phyloP scores from a whole-genome alignment of 2,797 vertebrate genomes.

The Forpus xanthops region DNA sequence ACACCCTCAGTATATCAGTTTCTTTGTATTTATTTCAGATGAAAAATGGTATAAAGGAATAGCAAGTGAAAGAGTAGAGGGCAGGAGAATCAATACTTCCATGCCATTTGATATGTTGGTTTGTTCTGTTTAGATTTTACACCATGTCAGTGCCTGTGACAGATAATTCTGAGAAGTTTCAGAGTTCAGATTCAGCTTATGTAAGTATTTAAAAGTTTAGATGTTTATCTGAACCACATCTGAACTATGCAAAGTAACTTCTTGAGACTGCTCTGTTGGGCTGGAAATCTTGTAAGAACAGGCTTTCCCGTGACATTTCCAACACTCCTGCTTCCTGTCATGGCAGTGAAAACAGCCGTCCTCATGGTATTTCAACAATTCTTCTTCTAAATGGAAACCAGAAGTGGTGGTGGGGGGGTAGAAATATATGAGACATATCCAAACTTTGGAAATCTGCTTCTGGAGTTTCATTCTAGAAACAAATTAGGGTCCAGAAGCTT shows the following conservation, averaged over 20 bases:
- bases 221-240: conserved; percentile 3
- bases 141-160: not conserved
- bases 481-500: not conserved
- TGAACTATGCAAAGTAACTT: not conserved
- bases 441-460: not conserved
- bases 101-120: not conserved
- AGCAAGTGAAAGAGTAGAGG: not conserved
- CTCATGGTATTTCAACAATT: conserved; percentile 19
- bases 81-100: not conserved
- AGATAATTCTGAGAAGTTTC: conserved; percentile 17
- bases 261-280: not conserved
- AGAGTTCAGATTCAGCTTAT: not conserved
- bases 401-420: not conserved
- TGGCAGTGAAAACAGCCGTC: conserved; percentile 28
- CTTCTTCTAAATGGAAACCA: conserved; percentile 55
- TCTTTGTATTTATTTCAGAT: not conserved
- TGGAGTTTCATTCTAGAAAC: conserved; percentile 9
- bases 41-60: not conserved
- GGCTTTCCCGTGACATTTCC: conserved; percentile 18
- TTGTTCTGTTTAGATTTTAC: not conserved
- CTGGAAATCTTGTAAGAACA: conserved; percentile 30
- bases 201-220: not conserved
- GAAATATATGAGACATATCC: not conserved
- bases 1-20: not conserved
- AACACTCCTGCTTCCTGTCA: conserved; percentile 62